Evolutionary conservation across 2,888 invertebrate genomes (phyloP).

Genomic region (Cremastobaeus sp.): DNA sequence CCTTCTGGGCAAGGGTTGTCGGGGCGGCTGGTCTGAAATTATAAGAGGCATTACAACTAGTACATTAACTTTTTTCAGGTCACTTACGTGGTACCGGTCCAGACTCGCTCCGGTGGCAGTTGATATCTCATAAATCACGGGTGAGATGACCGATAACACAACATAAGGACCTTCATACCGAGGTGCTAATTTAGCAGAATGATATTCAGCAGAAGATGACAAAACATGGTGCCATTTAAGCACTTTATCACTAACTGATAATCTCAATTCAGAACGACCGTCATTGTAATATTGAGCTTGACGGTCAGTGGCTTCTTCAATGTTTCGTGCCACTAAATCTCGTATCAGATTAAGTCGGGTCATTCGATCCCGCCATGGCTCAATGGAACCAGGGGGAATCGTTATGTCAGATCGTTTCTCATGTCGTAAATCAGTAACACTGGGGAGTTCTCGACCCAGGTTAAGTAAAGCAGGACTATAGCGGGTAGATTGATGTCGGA

Average conservation of each 20-base stretch:
- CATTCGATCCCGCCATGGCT: neutral
- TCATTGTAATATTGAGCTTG: neutral
- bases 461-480: neutral
- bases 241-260: neutral
- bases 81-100: neutral
- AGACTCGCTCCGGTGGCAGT: neutral
- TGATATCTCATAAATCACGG: constrained; percentile 2
- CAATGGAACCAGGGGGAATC: neutral
- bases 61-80: neutral
- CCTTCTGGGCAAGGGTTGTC: too few species aligned
- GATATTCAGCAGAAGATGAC: neutral
- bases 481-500: neutral
- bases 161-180: neutral
- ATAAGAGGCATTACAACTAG: too few species aligned
- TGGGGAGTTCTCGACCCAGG: neutral
- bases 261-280: neutral
- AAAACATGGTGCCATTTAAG: neutral
- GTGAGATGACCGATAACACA: neutral
- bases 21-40: too few species aligned
- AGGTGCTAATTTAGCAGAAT: neutral
- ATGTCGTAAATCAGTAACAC: too few species aligned
- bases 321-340: neutral
- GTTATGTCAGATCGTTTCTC: too few species aligned
- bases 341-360: neutral
- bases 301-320: neutral